phyloP scores from a whole-genome alignment of 2,888 invertebrate species.

The Tetropium fuscum region DNA sequence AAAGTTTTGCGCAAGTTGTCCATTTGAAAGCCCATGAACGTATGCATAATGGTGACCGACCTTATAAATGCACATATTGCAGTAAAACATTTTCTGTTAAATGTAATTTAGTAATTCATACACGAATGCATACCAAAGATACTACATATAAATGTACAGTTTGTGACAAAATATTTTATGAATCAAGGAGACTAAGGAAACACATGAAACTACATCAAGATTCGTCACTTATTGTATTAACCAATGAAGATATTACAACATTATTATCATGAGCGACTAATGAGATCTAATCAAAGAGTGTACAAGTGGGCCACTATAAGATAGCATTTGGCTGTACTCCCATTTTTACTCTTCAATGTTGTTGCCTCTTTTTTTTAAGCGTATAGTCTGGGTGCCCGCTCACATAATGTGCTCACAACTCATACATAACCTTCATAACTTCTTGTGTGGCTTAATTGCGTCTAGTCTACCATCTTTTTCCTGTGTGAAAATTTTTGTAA shows the following conservation, averaged over 20 bases:
- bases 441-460: no score
- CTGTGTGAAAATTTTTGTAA: no score
- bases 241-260: conserved; percentile 23
- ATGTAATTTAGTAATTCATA: conserved; percentile 21
- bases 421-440: no score
- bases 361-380: no score
- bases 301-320: no score
- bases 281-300: no score
- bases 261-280: conserved; percentile 17
- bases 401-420: no score
- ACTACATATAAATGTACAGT: conserved; percentile 19
- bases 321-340: no score
- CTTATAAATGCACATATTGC: conserved; percentile 13
- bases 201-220: conserved; percentile 21
- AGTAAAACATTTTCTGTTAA: conserved; percentile 14
- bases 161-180: conserved; percentile 17
- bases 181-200: conserved; percentile 14
- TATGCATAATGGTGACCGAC: conserved; percentile 11
- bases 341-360: no score
- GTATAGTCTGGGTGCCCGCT: no score
- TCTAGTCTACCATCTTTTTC: no score
- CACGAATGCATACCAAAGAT: conserved; percentile 18
- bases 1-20: conserved; percentile 9
- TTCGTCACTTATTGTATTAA: conserved; percentile 15
- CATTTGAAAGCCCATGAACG: conserved; percentile 16